Conservation (phyloP, 2,113 vertebrate species). For the Perognathus longimembris region DNA sequence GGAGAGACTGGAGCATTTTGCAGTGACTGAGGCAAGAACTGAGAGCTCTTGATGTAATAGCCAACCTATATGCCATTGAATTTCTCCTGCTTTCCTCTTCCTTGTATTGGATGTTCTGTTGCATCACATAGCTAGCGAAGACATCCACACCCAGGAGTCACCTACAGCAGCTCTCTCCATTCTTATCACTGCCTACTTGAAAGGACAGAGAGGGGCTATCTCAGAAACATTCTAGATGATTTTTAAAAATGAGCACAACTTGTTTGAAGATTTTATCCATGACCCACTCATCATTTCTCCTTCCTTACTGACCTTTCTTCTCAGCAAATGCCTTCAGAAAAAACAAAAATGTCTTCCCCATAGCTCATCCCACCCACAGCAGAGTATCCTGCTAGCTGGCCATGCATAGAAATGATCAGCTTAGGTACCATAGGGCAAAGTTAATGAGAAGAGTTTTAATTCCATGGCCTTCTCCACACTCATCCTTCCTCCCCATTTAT, state of each 20-base stretch:
- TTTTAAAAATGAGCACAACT: neutral
- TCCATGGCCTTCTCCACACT: neutral
- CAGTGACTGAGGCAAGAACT: neutral
- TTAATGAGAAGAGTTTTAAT: slow-evolving; percentile 48
- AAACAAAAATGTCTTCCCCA: neutral
- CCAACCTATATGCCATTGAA: too few relatives aligned
- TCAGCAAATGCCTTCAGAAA: neutral
- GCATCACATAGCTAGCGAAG: neutral
- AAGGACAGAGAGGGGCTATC: neutral
- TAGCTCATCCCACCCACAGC: neutral
- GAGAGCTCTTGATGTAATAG: neutral
- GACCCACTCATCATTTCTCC: neutral
- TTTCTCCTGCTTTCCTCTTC: neutral
- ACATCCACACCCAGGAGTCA: neutral
- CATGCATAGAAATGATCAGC: neutral
- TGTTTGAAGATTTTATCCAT: slow-evolving; percentile 34
- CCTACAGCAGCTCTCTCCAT: neutral
- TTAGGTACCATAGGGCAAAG: neutral
- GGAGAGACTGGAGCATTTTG: neutral
- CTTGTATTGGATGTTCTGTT: neutral
- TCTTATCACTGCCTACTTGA: neutral
- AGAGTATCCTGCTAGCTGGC: neutral
- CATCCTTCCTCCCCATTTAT: neutral
- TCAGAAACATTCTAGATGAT: neutral
- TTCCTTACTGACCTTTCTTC: neutral